Base-by-base conservation (phyloP, 2,113 vertebrate species). In the Syngnathoides biaculeatus region DNA sequence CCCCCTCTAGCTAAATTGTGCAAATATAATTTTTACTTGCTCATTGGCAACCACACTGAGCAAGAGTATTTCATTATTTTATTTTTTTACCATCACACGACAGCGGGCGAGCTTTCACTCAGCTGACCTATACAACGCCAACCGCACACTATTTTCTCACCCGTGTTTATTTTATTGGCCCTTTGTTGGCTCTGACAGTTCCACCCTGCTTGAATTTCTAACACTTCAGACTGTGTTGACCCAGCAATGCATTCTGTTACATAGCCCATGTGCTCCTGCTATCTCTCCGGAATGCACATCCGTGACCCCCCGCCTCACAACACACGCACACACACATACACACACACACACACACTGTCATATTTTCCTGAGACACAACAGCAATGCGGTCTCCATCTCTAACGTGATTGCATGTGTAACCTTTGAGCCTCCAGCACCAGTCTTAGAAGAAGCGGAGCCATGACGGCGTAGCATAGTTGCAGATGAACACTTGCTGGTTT, bases 331-430 rank as follows among this genome's bases (percentile, higher is more conserved):
- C 30, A 35, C 30, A 63, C 12, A 8, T 40, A 68, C 67, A 52
- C 19, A 59, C 47, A 19, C 30, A 61, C 38, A 65, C 40, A 64
- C 61, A 40, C 39, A 40, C 47, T 74, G 71, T 72, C 67, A 63
- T 78, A 74, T 83, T 71, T 71, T 77, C 65, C 30, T 72, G 61
- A 58, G 67, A 67, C 73, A 74, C 55, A 26, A 8, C 53, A 12
- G 63, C 68, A 70, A 77, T 57, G 45, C 73, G 47, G 64, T 64
- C 56, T 71, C 79, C 72, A 58, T 79, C 77, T 68, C 68, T 73
- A 63, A 71, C 79, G 79, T 86, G 86, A 90, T 84, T 90, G 87
- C 79, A 85, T 88, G 75, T 79, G 71, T 78, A 85, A 89, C 88
- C 87, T 85, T 79, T 83, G 78, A 67, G 71, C 75, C 65, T 42